Base-by-base conservation (phyloP, 1,140 invertebrate species). In the Psix sp. region DNA sequence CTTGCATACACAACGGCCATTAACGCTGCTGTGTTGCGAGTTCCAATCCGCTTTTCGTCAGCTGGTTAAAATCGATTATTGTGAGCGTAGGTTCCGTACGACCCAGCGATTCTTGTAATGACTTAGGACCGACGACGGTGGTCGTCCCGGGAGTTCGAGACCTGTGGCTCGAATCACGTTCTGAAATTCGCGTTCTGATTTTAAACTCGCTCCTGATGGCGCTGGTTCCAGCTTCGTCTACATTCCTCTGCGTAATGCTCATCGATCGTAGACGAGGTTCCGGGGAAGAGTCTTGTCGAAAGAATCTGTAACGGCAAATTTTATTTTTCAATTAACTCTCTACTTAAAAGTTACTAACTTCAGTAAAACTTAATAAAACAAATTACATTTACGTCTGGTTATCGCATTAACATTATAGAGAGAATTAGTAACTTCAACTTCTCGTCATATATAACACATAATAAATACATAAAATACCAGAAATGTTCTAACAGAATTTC, bases 11-110 rank as follows among this genome's bases (percentile, higher is more conserved):
- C 31, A 51, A 49, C 3, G 63, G 71, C 1, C 62, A 57, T 24
- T 63, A 71, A 40, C 67, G 57, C 40, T 67, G 42, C 51, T 76
- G 77, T 15, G 77, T 82, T 6, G 87, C 86, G 9, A 83, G 78
- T 15, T 90, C 90, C 20, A 91, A 81, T 52, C 89, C 90, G 26
- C 88, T 89, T 39, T 89, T 84, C 1, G 91, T 91, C 77, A 93
- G 88, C 80, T 91, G 87, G 87, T 93, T 93, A 78, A 93, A 91
- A 87, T 93, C 92, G 76, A 93, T 92, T 71, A 93, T 92, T 14
- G 91, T 90, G 49, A 93, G 87, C 74, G 89, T 89, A 4, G 91
- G 91, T 78, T 90, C 88, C 35, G 63, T 36, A 36, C 14, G 42
- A 13, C 24, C 51, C 20, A n/a, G 14, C 38, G 52, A 40, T 16